These are phyloP conservation scores for Dyspetes luteomarginatus DNA, from an alignment of 2,888 invertebrate species.

Conservation along the genomic window DNA sequence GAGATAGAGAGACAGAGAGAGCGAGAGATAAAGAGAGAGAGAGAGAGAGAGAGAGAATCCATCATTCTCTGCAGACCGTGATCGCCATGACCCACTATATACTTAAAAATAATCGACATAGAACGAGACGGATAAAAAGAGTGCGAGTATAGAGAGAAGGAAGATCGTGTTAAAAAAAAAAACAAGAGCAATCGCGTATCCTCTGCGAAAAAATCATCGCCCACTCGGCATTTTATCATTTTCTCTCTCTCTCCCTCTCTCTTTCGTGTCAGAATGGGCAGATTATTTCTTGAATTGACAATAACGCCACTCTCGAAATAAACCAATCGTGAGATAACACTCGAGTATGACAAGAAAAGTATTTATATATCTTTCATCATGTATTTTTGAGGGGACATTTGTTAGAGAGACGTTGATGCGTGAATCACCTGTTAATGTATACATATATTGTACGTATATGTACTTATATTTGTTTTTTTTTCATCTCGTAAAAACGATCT, in stretches of 20 bases:
- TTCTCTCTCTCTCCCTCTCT: background rate
- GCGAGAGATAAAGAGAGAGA: too few species aligned
- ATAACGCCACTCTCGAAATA: slow-evolving; percentile 37
- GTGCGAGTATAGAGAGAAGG: background rate
- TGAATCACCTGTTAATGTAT: too few species aligned
- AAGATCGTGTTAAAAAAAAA: slow-evolving; percentile 18
- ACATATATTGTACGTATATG: background rate
- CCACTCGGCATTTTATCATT: slow-evolving; percentile 15
- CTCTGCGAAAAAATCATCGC: slow-evolving; percentile 11
- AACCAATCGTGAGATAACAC: slow-evolving; percentile 39
- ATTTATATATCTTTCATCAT: background rate
- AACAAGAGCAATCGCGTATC: slow-evolving; percentile 20
- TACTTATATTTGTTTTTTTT: background rate
- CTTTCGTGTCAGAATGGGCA: background rate
- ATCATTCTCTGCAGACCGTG: slow-evolving; percentile 10
- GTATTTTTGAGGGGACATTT: slow-evolving; percentile 16
- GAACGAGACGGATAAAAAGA: background rate
- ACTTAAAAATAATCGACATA: slow-evolving; percentile 32
- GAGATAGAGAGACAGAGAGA: too few species aligned
- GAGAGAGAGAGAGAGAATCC: too few species aligned
- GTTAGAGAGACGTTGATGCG: slow-evolving; percentile 9
- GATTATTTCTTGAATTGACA: slow-evolving; percentile 23
- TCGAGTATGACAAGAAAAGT: slow-evolving; percentile 10
- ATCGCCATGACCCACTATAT: slow-evolving; percentile 45
- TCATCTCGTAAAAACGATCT: slow-evolving; percentile 28